phyloP scores from a whole-genome alignment of 2,888 invertebrate species.

The Cremastinae sp. region DNA sequence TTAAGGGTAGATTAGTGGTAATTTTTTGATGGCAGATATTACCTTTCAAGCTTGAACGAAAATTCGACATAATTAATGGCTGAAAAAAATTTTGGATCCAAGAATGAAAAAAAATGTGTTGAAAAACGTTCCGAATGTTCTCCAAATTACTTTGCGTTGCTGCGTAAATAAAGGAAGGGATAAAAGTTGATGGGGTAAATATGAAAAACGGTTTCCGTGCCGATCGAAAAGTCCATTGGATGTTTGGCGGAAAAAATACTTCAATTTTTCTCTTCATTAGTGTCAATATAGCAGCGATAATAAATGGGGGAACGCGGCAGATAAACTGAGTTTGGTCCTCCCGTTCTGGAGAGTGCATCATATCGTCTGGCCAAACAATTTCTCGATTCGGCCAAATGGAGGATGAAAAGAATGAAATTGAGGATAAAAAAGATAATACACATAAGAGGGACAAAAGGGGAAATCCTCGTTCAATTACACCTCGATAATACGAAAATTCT shows the following conservation, averaged over 20 bases:
- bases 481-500: conserved; percentile 25
- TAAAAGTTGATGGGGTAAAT: too few relatives aligned
- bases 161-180: too few relatives aligned
- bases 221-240: too few relatives aligned
- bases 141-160: too few relatives aligned
- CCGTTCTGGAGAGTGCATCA: conserved; percentile 23
- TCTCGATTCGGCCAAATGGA: conserved; percentile 16
- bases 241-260: conserved; percentile 31
- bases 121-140: too few relatives aligned
- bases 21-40: too few relatives aligned
- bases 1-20: too few relatives aligned
- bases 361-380: conserved; percentile 41
- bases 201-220: too few relatives aligned
- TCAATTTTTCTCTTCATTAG: conserved; percentile 47
- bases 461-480: conserved; percentile 38
- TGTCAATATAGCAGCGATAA: conserved; percentile 23
- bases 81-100: too few relatives aligned
- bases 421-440: conserved; percentile 30
- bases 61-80: too few relatives aligned
- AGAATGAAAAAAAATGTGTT: too few relatives aligned
- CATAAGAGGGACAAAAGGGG: not conserved
- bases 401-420: conserved; percentile 5
- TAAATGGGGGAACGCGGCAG: conserved; percentile 28
- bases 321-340: conserved; percentile 13
- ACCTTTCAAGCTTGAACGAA: too few relatives aligned